Evolutionary conservation across 2,888 invertebrate species (phyloP).

Genomic region (Drosophila cyrtoloma): DNA sequence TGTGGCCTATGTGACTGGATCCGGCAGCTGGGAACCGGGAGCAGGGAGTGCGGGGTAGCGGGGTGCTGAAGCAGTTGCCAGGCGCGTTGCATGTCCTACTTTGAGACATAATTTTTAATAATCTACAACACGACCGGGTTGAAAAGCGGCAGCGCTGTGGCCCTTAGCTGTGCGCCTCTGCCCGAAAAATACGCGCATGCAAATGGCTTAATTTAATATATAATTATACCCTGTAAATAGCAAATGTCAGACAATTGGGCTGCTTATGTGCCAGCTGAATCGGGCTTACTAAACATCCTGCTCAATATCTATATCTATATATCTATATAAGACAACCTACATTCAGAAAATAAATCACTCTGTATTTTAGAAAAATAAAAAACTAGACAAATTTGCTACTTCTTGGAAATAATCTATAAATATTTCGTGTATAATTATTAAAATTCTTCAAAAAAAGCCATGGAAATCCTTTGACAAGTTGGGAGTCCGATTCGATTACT

Average conservation of each 20-base stretch:
- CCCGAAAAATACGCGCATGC: conserved; percentile 68
- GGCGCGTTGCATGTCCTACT: conserved; percentile 72
- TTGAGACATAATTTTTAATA: conserved; percentile 78
- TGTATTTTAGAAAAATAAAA: not conserved
- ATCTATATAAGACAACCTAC: not conserved
- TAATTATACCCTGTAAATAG: conserved; percentile 65
- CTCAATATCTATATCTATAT: too few relatives aligned
- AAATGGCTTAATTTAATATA: conserved; percentile 78
- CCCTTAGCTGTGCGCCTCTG: conserved; percentile 28
- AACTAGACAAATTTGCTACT: not conserved
- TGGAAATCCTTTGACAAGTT: not conserved
- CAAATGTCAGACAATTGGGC: not conserved
- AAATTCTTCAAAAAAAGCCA: not conserved
- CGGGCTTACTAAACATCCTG: not conserved
- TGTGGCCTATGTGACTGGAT: conserved; percentile 74
- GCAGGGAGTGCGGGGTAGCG: not conserved
- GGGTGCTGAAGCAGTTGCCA: conserved; percentile 8
- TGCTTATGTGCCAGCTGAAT: not conserved
- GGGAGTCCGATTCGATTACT: not conserved
- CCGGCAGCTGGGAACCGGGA: conserved; percentile 20
- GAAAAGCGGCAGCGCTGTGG: conserved; percentile 41
- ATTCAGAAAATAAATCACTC: not conserved
- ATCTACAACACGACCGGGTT: conserved; percentile 73
- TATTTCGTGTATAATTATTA: not conserved
- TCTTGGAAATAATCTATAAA: not conserved